Evolutionary conservation across 1,140 invertebrate genomes (phyloP).

Genomic region (Doryteuthis pealeii): DNA sequence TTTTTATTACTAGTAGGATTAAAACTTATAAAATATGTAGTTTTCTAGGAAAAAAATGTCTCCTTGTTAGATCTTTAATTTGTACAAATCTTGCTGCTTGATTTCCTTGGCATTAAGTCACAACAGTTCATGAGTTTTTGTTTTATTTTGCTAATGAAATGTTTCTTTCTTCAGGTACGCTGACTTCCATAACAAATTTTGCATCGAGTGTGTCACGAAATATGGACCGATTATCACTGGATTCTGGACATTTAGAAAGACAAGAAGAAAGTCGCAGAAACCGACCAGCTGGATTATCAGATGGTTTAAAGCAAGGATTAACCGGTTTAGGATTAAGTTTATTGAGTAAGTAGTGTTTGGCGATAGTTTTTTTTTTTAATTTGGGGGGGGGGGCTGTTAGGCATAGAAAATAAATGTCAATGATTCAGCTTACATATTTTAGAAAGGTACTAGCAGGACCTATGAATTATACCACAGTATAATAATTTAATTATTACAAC

Average conservation of each 20-base stretch:
- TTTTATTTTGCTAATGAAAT: background rate
- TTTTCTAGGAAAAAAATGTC: too few species aligned
- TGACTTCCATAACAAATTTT: slow-evolving; percentile 88
- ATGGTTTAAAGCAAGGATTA: slow-evolving; percentile 79
- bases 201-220: slow-evolving; percentile 89
- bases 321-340: slow-evolving; percentile 88
- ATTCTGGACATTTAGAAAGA: slow-evolving; percentile 73
- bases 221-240: slow-evolving; percentile 84
- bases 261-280: slow-evolving; percentile 70
- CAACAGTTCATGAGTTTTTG: background rate
- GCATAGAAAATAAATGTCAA: too few species aligned
- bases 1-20: too few species aligned
- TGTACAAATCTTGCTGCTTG: too few species aligned
- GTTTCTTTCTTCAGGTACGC: slow-evolving; percentile 66
- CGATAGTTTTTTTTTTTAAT: background rate
- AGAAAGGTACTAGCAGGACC: too few species aligned
- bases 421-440: too few species aligned
- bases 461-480: too few species aligned
- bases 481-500: too few species aligned
- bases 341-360: slow-evolving; percentile 66
- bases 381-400: too few species aligned
- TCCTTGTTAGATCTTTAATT: too few species aligned
- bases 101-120: too few species aligned
- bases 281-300: slow-evolving; percentile 73
- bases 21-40: too few species aligned